Evolutionary conservation across 2,797 vertebrate genomes (phyloP), one percentile per base, ranked within the genome.

Genomic region (Morus bassanus): DNA sequence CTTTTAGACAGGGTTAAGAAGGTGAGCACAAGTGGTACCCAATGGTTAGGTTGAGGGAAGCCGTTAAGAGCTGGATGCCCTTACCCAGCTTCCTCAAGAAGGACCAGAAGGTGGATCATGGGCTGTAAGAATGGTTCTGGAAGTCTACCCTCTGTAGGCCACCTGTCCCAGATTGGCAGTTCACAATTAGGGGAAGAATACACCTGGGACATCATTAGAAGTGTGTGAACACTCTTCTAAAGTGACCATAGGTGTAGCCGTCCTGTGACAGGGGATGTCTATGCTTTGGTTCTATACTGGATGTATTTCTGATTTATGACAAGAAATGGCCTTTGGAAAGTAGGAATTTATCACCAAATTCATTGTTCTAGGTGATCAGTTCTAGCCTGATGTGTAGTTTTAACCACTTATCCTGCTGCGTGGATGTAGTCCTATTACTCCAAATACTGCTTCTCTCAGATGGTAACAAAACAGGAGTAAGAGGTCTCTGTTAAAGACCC

Each of bases 171-270:
- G 9, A 14, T 8, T 15, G 39, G 9, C 21, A 37, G 12, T 6
- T 91, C 41, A 45, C 14, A 7, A 24, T 56, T 41, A 85, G 16
- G 13, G 22, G 8, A 41, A 21, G 18, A 85, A 75, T 94, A 86
- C 7, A 33, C 13, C 1, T 0, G 6, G 16, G 25, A 53, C 12
- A 6, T 15, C 10, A 19, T 0, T 76, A 19, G 7, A 85, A 91
- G 30, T 4, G 14, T 39, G 23, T 35, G 50, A 75, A 60, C 0
- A 3, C 30, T 65, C 64, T 57, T 75, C 23, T 25, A 8, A 90
- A 90, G 11, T 11, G n/a, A 31, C 27, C 4, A 2, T 31, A 39
- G 0, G 1, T 9, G 17, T 72, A 86, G 17, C 14, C n/a, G 15
- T 17, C 12, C 28, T 35, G 17, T 7, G 21, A 18, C 11, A 43